Percentiles rank a stretch among this genome's conserved stretches.
These are phyloP conservation scores for Percopsis omiscomaycus DNA, from an alignment of 2,797 vertebrate genomes.

Conservation along the genomic window DNA sequence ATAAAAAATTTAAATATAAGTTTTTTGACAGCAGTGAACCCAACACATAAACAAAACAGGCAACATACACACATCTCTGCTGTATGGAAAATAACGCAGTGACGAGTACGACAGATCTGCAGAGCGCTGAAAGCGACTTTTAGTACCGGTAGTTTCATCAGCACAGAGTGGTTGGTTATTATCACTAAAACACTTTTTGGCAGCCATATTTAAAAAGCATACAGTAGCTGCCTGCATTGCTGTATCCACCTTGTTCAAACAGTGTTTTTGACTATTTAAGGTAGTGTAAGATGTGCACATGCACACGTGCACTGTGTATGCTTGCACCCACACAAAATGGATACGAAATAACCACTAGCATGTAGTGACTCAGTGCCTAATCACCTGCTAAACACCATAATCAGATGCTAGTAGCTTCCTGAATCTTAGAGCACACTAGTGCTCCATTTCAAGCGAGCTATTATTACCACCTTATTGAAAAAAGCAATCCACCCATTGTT, in stretches of 20 bases:
- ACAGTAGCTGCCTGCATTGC: constrained; percentile 12
- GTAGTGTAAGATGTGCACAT: background rate
- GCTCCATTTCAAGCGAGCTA: constrained; percentile 8
- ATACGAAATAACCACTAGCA: no score
- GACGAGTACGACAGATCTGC: no score
- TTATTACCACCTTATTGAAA: no score
- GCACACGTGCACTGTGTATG: constrained; percentile 6
- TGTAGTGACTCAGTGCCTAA: constrained; percentile 34
- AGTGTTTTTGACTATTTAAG: constrained; percentile 14
- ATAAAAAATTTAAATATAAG: no score
- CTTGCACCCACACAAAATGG: background rate
- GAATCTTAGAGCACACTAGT: constrained; percentile 28
- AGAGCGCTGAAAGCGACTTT: background rate
- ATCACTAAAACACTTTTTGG: constrained; percentile 35
- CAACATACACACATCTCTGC: no score
- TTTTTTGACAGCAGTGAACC: no score
- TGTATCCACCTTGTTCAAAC: constrained; percentile 22
- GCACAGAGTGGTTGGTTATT: background rate
- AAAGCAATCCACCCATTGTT: no score
- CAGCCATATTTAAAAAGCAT: constrained; percentile 31
- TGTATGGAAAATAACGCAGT: no score
- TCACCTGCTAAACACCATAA: constrained; percentile 60
- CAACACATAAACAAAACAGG: no score
- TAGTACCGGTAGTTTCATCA: background rate
- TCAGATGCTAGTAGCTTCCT: constrained; percentile 45